Base-by-base conservation (phyloP, 2,888 invertebrate genomes). In the Dascillus cervinus region DNA sequence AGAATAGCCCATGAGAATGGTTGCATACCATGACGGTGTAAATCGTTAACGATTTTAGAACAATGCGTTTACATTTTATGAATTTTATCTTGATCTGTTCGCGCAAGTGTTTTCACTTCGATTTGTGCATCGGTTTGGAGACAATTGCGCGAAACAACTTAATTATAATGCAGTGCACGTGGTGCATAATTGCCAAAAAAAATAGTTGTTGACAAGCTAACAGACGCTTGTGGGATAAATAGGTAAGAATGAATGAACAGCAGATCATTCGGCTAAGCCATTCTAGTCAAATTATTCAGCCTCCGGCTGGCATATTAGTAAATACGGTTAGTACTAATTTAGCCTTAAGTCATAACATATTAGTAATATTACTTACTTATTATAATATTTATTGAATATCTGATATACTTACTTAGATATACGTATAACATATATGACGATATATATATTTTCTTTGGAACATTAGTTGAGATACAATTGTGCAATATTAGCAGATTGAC, bases 221-320 rank as follows among this genome's bases (percentile, higher is more conserved):
- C 60, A 58, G 57, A 59, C 55, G 63, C 63, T 64, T 56, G 57
- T 52, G 50, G 52, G 53, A 47, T 40, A 26, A 35, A 29, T 36
- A 39, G 37, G 53, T 47, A 42, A 49, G 35, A 41, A 42, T 41
- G 41, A 11, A 13, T 29, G 10, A n/a, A 36, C 26, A 41, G 35
- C 39, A 31, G 31, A 41, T 35, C 39, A 46, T 53, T 56, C 56
- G 55, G 53, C 57, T 58, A 55, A 55, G 61, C 63, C 59, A 62
- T 58, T 64, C 62, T 66, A 66, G 65, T 66, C 65, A 66, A 66
- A 66, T 66, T 66, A 66, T 62, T 56, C 55, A 55, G 59, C 55
- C 61, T 37, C 47, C 46, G 57, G 59, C 56, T 58, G 58, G 55
- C n/a, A 55, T 50, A 53, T 56, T 64, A 64, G 64, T 58, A 60